Evolutionary conservation across 2,797 vertebrate species (phyloP).

Genomic region (Lagorchestes hirsutus): DNA sequence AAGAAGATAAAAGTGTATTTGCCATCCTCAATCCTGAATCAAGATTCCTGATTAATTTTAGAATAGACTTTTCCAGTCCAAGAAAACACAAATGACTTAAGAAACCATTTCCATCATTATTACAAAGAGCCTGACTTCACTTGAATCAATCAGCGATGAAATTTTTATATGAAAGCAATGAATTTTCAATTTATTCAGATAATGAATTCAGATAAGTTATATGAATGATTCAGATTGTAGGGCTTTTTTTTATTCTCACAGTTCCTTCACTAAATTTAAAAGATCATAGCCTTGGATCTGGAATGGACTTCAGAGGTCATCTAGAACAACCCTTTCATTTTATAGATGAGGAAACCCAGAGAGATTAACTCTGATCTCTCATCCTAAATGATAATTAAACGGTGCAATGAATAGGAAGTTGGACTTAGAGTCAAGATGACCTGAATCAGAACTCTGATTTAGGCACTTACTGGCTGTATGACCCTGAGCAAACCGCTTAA

Average conservation of each 20-base stretch:
- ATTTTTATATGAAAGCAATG: not conserved
- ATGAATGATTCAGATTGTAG: not conserved
- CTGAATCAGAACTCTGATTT: not conserved
- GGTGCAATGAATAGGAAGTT: not conserved
- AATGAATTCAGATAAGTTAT: not conserved
- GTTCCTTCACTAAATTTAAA: not conserved
- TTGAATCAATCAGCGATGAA: not conserved
- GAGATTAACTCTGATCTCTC: not conserved
- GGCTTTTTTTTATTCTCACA: not conserved
- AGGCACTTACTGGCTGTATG: not conserved
- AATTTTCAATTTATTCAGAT: not conserved
- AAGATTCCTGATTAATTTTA: constrained; percentile 42
- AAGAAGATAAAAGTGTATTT: not conserved
- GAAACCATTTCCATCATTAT: constrained; percentile 43
- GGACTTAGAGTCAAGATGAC: not conserved
- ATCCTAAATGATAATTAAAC: not conserved
- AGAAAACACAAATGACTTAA: not conserved
- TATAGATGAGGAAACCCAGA: not conserved
- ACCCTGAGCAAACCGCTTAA: not conserved
- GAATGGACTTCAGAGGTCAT: not conserved
- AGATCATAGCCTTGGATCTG: not conserved
- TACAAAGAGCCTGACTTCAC: not conserved
- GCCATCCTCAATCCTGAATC: not conserved
- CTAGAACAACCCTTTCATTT: not conserved
- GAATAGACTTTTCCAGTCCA: not conserved